Base-by-base conservation (phyloP, 2,113 vertebrate genomes). In the Seriola quinqueradiata region DNA sequence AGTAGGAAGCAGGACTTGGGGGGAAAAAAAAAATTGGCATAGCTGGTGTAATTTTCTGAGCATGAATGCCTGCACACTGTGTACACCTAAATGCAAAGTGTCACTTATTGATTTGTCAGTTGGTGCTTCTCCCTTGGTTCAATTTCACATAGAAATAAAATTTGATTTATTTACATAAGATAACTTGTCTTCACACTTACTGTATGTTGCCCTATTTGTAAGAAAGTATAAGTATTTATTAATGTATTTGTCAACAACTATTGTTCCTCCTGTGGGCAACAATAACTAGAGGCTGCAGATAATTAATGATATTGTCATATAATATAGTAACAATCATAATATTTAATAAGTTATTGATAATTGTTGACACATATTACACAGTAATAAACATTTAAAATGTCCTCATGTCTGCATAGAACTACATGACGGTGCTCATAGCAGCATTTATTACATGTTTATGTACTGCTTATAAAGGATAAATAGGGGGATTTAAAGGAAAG, bases 1-100 rank as follows among this genome's bases (percentile, higher is more conserved):
- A 87, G 75, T 77, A 44, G 32, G 70, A 87, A 58, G 79, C 59
- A 63, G 79, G 84, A 88, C 85, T 78, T 76, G 55, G 44, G 8
- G 28, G 28, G 38, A 38, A 36, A 60, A 54, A 77, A 23, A n/a
- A 44, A n/a, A 70, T 28, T 64, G 73, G 63, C 38, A 54, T 38
- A 9, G 79, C 69, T 75, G 67, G 61, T 71, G 54, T 75, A 65
- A 72, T 64, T 82, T 40, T 75, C 58, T 74, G 71, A 13, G 13
- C 76, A 66, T 72, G 28, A 38, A n/a, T 23, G 69, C 19, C 17
- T 59, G n/a, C 32, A 36, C 54, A 54, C 34, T 70, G 46, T 25
- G n/a, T 32, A 25, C 44, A 52, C 6, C 54, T 21, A 55, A 72
- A 82, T 82, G 66, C 54, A 61, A 70, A 79, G 82, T 87, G 84